Conservation (phyloP, 2,888 invertebrate genomes). For the Lithosia quadra region DNA sequence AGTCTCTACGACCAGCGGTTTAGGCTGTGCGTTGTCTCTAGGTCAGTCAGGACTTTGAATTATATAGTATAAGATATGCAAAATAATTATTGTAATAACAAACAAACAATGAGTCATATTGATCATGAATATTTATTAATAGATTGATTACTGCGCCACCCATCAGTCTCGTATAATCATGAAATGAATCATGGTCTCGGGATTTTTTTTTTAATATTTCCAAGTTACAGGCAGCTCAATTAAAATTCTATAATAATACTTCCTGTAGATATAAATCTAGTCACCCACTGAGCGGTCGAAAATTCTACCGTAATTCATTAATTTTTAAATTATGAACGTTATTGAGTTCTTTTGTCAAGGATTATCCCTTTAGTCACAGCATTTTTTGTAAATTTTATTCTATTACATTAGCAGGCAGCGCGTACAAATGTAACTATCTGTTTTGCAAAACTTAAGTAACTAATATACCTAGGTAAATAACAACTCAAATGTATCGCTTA, state of each 20-base stretch:
- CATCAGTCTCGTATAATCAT: background rate
- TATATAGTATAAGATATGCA: background rate
- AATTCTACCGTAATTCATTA: background rate
- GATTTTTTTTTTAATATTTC: no score
- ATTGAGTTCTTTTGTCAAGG: background rate
- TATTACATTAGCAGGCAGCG: background rate
- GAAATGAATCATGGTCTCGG: no score
- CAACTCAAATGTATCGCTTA: no score
- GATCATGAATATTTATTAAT: background rate
- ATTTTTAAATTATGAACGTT: constrained; percentile 1
- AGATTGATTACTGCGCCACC: background rate
- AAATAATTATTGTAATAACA: background rate
- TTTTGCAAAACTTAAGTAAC: background rate
- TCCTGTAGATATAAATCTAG: no score
- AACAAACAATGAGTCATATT: background rate
- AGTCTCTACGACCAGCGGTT: no score
- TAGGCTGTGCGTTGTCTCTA: no score
- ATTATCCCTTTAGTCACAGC: background rate
- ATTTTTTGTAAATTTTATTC: background rate
- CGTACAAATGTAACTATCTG: background rate
- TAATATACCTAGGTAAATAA: background rate
- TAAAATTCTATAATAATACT: no score
- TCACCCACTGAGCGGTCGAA: background rate
- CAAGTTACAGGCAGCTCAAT: no score
- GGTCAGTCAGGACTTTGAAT: no score